Evolutionary conservation across 1,140 invertebrate species (phyloP), one percentile per base, ranked within the genome.

Genomic region (Drosophila ogumai): DNA sequence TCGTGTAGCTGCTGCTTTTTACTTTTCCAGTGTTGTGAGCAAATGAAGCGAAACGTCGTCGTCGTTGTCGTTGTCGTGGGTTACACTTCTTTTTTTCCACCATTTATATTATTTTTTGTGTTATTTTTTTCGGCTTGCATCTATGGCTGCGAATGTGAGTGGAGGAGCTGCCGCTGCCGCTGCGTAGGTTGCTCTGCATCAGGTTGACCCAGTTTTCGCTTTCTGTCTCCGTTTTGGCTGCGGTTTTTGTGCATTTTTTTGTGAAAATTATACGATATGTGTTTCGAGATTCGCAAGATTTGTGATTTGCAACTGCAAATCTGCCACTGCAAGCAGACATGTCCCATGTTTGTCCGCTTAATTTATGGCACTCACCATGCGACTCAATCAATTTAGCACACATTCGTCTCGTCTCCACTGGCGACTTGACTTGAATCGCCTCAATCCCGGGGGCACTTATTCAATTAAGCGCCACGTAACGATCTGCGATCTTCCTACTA

Each of bases 141-240:
- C 74, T 82, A 75, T 80, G 75, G 77, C 86, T 88, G 80, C 80
- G 58, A 59, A 64, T 64, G 55, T 49, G 64, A 69, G 38, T 73
- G 57, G 61, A 59, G 55, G 49, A 52, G 49, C 50, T 54, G 32
- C 17, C 3, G 17, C n/a, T n/a, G n/a, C n/a, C n/a, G n/a, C 32
- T 22, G 82, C 82, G 82, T 86, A 86, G 82, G 82, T 80, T 79
- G 82, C 79, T 76, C 50, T 69, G 84, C 84, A 90, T 84, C 85
- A 87, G 84, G 85, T 90, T 84, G 84, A 87, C 84, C 84, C 84
- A 87, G 84, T 87, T 87, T 87, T 87, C 84, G 85, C 82, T 87
- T 87, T 87, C 59, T 77, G 79, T 81, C 78, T 81, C 66, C 78
- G 58, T 80, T 74, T 61, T 72, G 66, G 71, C 54, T 12, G 22